Conservation (phyloP, 2,797 vertebrate species). For the Astyanax mexicanus region DNA sequence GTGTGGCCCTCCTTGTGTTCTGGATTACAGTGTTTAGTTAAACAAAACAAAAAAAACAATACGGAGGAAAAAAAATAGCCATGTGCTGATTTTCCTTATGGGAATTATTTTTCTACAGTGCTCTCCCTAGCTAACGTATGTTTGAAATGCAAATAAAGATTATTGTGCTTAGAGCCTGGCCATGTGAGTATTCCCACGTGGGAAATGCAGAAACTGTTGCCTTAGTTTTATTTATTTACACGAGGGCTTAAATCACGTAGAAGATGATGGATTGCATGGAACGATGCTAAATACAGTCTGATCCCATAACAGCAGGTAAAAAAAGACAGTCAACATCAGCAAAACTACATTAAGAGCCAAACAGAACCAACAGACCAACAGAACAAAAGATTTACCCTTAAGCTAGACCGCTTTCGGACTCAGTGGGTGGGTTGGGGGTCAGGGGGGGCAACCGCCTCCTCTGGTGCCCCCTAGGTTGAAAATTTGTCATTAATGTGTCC, state of each 20-base stretch:
- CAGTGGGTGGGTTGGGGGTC: no score
- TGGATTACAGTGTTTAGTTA: constrained; percentile 4
- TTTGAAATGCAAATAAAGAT: constrained; percentile 63
- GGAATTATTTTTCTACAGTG: constrained; percentile 58
- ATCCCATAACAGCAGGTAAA: background rate
- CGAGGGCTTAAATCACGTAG: constrained; percentile 12
- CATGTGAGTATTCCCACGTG: constrained; percentile 38
- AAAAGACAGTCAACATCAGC: constrained; percentile 4
- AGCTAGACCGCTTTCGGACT: no score
- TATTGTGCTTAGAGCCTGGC: constrained; percentile 11
- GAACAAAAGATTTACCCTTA: background rate
- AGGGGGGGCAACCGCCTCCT: no score
- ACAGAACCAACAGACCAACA: constrained; percentile 6
- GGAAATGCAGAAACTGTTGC: constrained; percentile 18
- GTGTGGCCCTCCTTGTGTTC: constrained; percentile 3
- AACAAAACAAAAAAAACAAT: constrained; percentile 61
- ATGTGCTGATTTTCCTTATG: constrained; percentile 59
- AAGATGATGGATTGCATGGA: constrained; percentile 25
- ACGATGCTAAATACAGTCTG: background rate
- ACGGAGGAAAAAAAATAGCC: constrained; percentile 12
- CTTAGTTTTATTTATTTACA: constrained; percentile 28
- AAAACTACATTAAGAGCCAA: background rate
- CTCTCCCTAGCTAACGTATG: constrained; percentile 58
- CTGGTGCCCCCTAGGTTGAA: no score
- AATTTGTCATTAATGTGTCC: no score